Conservation (phyloP, 2,888 invertebrate species). For the Colletes collaris region DNA sequence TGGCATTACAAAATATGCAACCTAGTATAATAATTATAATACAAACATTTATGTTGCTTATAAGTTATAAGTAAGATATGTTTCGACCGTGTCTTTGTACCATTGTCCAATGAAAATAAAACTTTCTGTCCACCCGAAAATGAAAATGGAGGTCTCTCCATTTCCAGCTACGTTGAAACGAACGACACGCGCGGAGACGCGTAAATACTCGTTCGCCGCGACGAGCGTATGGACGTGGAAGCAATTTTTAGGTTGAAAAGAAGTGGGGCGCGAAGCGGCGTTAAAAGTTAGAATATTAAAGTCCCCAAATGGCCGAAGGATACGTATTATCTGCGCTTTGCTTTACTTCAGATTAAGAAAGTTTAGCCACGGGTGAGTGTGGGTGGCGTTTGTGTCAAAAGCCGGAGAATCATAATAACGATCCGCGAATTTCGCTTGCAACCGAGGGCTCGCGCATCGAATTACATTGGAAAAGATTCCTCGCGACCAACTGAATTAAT, state of each 20-base stretch:
- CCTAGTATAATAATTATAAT: no score
- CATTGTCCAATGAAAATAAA: no score
- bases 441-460: slow-evolving; percentile 6
- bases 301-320: slow-evolving; percentile 47
- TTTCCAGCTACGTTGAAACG: neutral
- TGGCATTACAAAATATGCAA: no score
- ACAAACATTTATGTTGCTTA: no score
- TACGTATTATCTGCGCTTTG: slow-evolving; percentile 57
- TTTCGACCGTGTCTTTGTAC: no score
- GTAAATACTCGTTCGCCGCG: slow-evolving; percentile 41
- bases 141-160: neutral
- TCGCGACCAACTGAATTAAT: slow-evolving; percentile 24
- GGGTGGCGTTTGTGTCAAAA: slow-evolving; percentile 39
- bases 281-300: slow-evolving; percentile 67
- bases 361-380: slow-evolving; percentile 32
- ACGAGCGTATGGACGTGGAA: slow-evolving; percentile 19
- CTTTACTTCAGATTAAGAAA: slow-evolving; percentile 67
- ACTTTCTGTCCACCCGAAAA: neutral
- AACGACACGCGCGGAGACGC: slow-evolving; percentile 21
- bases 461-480: slow-evolving; percentile 8
- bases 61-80: no score
- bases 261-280: slow-evolving; percentile 47
- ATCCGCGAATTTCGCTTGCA: slow-evolving; percentile 44
- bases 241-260: slow-evolving; percentile 52
- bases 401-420: slow-evolving; percentile 46